phyloP scores from a whole-genome alignment of 2,113 vertebrate species.

The Globicephala melas region DNA sequence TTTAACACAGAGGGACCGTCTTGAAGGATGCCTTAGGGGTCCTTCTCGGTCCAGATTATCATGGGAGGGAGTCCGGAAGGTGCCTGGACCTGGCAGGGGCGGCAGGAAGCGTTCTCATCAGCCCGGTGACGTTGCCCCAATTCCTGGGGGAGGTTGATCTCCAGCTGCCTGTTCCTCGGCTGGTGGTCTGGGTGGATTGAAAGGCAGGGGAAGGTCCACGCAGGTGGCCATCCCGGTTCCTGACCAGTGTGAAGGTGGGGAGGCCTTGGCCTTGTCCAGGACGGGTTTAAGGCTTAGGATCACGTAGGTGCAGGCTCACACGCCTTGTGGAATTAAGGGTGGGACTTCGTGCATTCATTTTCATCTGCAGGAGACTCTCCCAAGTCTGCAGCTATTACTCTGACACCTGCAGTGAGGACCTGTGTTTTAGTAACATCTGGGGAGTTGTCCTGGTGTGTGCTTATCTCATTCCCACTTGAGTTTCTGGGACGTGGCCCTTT shows the following conservation, averaged over 20 bases:
- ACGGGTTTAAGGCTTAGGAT: background rate
- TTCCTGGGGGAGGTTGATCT: background rate
- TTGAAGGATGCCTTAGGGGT: background rate
- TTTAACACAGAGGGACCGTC: background rate
- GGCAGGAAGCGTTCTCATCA: no score
- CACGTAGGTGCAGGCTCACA: rapidly evolving
- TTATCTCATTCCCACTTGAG: background rate
- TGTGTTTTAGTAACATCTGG: background rate
- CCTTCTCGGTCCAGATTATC: background rate
- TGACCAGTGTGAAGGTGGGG: background rate
- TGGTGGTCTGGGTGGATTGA: background rate
- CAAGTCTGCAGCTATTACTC: background rate
- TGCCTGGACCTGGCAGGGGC: background rate
- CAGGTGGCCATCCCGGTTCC: background rate
- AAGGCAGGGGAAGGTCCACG: no score
- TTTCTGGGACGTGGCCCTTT: background rate
- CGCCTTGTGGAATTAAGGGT: background rate
- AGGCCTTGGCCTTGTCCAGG: background rate
- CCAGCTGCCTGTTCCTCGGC: background rate
- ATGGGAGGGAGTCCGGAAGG: background rate
- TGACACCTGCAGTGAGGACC: background rate
- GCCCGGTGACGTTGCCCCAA: background rate
- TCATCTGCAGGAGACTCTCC: background rate
- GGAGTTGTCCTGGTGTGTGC: background rate
- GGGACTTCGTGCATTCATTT: background rate